Conservation (phyloP, 1,140 invertebrate genomes). For the Orchestia grillus region DNA sequence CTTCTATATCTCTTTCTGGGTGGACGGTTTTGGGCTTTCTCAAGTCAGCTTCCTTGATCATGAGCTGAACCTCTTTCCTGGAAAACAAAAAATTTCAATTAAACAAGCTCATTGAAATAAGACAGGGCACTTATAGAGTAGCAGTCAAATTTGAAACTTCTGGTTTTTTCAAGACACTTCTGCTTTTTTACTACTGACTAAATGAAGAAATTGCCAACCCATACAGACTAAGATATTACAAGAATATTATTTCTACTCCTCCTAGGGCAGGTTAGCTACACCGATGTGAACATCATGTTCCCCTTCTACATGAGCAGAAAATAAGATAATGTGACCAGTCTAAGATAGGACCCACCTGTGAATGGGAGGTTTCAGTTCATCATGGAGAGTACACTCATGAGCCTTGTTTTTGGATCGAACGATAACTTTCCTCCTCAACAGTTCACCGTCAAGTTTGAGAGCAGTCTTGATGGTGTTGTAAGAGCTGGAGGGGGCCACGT, state of each 20-base stretch:
- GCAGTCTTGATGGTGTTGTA: background rate
- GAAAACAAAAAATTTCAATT: background rate
- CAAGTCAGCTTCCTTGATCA: slow-evolving; percentile 38
- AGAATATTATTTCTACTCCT: background rate
- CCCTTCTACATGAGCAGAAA: background rate
- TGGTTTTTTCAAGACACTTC: background rate
- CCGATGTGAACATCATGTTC: background rate
- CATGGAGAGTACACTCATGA: slow-evolving; percentile 35
- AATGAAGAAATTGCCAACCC: background rate
- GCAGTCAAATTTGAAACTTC: background rate
- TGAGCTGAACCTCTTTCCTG: slow-evolving; percentile 35
- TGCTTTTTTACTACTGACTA: background rate
- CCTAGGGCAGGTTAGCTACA: background rate
- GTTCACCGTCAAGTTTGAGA: background rate
- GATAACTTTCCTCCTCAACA: background rate
- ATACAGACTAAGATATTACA: background rate
- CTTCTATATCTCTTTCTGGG: background rate
- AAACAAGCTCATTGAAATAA: background rate
- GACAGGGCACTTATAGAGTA: background rate
- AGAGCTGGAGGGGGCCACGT: background rate
- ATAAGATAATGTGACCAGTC: background rate
- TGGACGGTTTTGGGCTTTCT: background rate
- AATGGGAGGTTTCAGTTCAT: slow-evolving; percentile 40
- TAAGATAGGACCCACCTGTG: background rate
- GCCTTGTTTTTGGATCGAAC: background rate